A percentile compares a stretch with the other conserved stretches of the same genome.
Evolutionary conservation across 2,113 vertebrate genomes (phyloP).

Genomic region (Riparia riparia): DNA sequence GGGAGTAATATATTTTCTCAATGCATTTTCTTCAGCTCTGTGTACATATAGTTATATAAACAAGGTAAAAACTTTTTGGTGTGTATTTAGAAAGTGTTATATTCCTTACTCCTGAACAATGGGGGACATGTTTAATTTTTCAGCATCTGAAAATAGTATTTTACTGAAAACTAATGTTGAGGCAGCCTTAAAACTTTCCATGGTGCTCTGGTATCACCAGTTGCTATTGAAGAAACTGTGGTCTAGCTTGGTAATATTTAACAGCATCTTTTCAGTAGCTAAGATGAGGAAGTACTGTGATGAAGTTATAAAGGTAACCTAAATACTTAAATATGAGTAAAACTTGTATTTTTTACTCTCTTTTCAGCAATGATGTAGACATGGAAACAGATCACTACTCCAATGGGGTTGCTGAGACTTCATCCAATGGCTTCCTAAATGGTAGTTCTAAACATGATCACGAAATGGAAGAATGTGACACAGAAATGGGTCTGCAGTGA

Average conservation of each 20-base stretch:
- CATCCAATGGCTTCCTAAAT: constrained; percentile 98
- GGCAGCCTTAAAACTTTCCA: neutral
- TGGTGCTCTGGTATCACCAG: neutral
- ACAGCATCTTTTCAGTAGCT: neutral
- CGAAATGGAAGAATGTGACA: constrained; percentile 94
- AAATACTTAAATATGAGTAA: constrained; percentile 25
- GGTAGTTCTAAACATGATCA: constrained; percentile 93
- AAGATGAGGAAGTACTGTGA: neutral
- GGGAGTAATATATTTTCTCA: neutral
- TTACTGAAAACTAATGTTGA: neutral
- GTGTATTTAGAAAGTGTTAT: neutral
- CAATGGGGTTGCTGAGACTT: constrained; percentile 94
- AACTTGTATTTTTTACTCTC: constrained; percentile 44
- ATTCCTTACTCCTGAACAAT: neutral
- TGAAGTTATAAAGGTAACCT: neutral
- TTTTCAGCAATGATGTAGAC: constrained; percentile 91
- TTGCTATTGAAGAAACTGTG: neutral
- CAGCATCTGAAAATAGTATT: neutral
- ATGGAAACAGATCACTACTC: constrained; percentile 99
- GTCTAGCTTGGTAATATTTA: neutral
- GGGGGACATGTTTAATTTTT: neutral
- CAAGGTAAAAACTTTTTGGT: neutral
- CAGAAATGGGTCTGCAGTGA: constrained; percentile 94
- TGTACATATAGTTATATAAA: neutral
- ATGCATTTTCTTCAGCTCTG: neutral